Evolutionary conservation across 2,888 invertebrate genomes (phyloP).

Genomic region (Syrphus vitripennis): DNA sequence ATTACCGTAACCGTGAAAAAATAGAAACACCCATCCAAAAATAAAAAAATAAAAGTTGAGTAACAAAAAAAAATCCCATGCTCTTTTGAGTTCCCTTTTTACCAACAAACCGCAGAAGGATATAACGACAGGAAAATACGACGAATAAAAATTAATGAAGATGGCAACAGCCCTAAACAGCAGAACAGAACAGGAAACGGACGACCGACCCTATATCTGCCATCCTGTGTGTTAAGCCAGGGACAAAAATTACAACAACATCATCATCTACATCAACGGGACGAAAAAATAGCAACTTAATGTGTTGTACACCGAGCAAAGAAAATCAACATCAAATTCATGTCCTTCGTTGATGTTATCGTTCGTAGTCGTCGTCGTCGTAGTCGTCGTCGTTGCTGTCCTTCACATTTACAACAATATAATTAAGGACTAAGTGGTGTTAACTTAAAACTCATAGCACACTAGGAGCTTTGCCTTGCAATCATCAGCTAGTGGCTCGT

Average conservation of each 20-base stretch:
- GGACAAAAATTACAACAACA: background rate
- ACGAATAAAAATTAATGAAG: constrained; percentile 70
- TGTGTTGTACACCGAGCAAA: constrained; percentile 27
- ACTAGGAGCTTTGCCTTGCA: constrained; percentile 36
- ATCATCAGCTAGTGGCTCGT: background rate
- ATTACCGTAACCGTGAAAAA: constrained; percentile 66
- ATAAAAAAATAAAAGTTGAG: background rate
- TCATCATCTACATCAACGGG: background rate
- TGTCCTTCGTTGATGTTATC: constrained; percentile 43
- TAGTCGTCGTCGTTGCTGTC: constrained; percentile 25
- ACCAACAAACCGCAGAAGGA: constrained; percentile 25
- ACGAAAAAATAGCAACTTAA: constrained; percentile 34
- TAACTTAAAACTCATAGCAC: constrained; percentile 59
- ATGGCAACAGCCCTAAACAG: constrained; percentile 48
- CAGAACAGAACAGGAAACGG: constrained; percentile 12
- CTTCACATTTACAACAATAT: constrained; percentile 67
- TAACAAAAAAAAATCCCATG: background rate
- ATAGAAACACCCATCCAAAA: constrained; percentile 14
- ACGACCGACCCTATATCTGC: background rate
- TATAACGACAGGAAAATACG: constrained; percentile 62
- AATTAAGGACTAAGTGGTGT: constrained; percentile 71
- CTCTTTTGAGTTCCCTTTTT: constrained; percentile 29
- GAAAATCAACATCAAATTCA: constrained; percentile 65
- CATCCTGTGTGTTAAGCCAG: constrained; percentile 27
- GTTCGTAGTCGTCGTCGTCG: background rate